These are phyloP conservation scores for Choristoneura rosaceana DNA, from an alignment of 2,888 invertebrate genomes.

Conservation along the genomic window DNA sequence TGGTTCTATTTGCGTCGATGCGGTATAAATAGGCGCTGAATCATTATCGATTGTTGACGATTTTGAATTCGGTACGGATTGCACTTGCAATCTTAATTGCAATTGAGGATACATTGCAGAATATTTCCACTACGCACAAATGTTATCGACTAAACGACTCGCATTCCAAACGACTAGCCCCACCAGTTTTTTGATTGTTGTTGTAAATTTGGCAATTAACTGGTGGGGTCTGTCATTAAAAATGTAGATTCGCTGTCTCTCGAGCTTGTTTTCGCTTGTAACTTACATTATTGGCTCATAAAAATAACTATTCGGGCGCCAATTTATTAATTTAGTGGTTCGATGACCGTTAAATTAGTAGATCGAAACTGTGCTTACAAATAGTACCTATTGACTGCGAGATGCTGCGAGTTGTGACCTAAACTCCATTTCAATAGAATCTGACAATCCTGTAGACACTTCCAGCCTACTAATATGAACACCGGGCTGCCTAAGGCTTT, in stretches of 20 bases:
- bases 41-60: conserved; percentile 19
- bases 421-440: no score
- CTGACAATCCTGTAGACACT: no score
- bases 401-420: no score
- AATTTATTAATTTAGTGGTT: conserved; percentile 30
- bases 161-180: conserved; percentile 70
- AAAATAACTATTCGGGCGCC: conserved; percentile 45
- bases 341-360: conserved; percentile 35
- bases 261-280: conserved; percentile 26
- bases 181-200: conserved; percentile 68
- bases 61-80: conserved; percentile 5
- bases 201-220: conserved; percentile 52
- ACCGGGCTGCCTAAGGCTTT: no score
- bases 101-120: background rate
- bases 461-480: no score
- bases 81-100: background rate
- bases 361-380: background rate
- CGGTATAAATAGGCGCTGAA: conserved; percentile 20
- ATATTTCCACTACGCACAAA: conserved; percentile 40
- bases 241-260: conserved; percentile 31
- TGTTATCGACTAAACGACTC: conserved; percentile 51
- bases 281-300: conserved; percentile 31
- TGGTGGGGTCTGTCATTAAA: conserved; percentile 21
- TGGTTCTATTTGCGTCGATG: conserved; percentile 30
- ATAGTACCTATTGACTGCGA: background rate